Evolutionary conservation across 1,140 invertebrate genomes (phyloP), one percentile per base, ranked within the genome.

Genomic region (Euura saliciscinereae): DNA sequence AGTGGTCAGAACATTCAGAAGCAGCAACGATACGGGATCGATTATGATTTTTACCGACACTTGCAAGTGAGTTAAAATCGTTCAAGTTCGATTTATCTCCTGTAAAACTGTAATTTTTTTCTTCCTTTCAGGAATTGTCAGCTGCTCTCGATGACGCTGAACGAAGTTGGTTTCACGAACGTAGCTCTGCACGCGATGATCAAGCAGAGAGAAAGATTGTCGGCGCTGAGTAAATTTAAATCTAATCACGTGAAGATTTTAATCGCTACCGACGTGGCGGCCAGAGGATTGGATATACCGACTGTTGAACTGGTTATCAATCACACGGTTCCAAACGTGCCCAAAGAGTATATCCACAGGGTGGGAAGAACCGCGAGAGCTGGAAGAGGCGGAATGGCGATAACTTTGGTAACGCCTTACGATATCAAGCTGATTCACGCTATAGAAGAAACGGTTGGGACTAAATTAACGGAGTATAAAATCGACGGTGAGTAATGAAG

Each of bases 281-380:
- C 97, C 76, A 90, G 98, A 88, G 98, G 98, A 78, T 86, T 97
- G 42, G 95, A 97, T 79, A 96, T 97, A 82, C 94, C 94, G 3
- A 91, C 93, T 70, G 97, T 99, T 3, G 92, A 98, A 83, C 88
- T 99, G 73, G 95, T 99, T 0, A 92, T 99, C 1, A 99, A 99
- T 88, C 96, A 98, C 83, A 94, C 94, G 78, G 91, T 99, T 77
- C 98, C 98, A 0, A 92, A 93, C 71, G 91, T 94, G 74, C 92
- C 95, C 1, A 98, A 97, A 82, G 96, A 98, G 80, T 99, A 99
- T 86, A 94, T 99, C 79, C 98, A 99, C 88, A 91, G 98, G 78
- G 98, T 99, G 13, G 98, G 98, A 51, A 89, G 98, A 81, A 99
- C 98, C 68, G 98, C 98, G 4, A 90, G 98, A 80, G 97, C 97